Evolutionary conservation across 2,113 vertebrate genomes (phyloP), one percentile per base, ranked within the genome.

Genomic region (Barnardius zonarius): DNA sequence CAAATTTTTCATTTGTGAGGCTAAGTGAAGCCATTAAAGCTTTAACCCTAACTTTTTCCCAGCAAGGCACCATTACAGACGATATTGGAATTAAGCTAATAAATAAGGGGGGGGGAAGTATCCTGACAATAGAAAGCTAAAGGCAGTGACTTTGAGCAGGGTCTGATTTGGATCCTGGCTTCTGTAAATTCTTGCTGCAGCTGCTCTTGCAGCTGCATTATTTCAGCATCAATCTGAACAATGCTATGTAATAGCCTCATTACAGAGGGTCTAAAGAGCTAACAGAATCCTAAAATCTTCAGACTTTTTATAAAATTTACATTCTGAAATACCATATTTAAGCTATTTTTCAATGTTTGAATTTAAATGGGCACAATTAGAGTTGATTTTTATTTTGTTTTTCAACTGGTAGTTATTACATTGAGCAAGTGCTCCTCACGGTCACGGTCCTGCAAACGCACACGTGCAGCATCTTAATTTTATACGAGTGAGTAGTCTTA

Each of bases 191-290:
- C 88, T 54, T 93, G 54, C 91, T 91, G 95, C 95, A 96, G 96
- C 96, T 96, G 96, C 88, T 83, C 43, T 66, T 73, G 91, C 95
- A 96, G 93, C 95, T 96, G 96, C 95, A 97, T 95, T 97, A 96
- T 92, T 95, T 66, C 86, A 37, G 46, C 88, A 76, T 89, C 86
- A 93, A 86, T 93, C 89, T 82, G 70, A 96, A 86, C 5, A 10
- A 48, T 80, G 92, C 86, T 80, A 17, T 89, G 93, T 95, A 97
- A 95, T 68, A 93, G 91, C 67, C 92, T 95, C 24, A 30, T 96
- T 96, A 94, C 86, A 59, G 91, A 94, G 84, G 79, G 79, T 96
- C 35, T 92, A 88, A 93, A 93, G 68, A 95, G 64, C 90, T 88
- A 83, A 90, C 87, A 51, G 90, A 88, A 92, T 94, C 62, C 86